Evolutionary conservation across 2,113 vertebrate species (phyloP), one percentile per base, ranked within the genome.

Genomic region (Zootoca vivipara): DNA sequence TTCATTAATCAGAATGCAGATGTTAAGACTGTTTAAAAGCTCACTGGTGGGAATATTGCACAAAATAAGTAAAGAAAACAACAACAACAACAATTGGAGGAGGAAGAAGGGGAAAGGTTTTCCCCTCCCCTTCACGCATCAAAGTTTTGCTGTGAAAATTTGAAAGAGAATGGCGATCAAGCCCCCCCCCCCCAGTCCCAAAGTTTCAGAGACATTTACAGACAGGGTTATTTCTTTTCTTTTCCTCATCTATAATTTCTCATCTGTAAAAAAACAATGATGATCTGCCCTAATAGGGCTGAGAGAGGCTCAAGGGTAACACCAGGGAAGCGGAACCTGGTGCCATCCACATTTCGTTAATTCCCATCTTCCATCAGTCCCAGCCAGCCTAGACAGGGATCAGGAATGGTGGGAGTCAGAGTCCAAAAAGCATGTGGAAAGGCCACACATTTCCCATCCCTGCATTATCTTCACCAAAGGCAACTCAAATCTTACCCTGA

Each of bases 1-100:
- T 78, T 52, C 40, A 35, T 69, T 87, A 80, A 73, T 87, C 64
- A 22, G 58, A 81, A 87, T 79, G 20, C 28, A 80, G n/a, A 20
- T 12, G n/a, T 80, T 40, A 30, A 46, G 7, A 42, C 38, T 40
- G 69, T 30, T 81, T 20, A 79, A 15, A 38, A 78, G 30, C 5
- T 73, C 20, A n/a, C 8, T 40, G 46, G 9, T 67, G 28, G 22
- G 24, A 33, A 69, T 78, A 69, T 15, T 24, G 30, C 20, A 26
- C 4, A 22, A 46, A 67, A 65, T 30, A 22, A 78, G 16, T 7
- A 22, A n/a, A 12, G 10, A 30, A 30, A 35, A 10, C 2, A 10
- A 10, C 2, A 46, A 12, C 10, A 12, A 46, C n/a, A 46, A 46
- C 9, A 46, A 52, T 1, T 13, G 28, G 15, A 58, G n/a, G 33